A percentile compares a stretch with the other conserved stretches of the same genome.
These are phyloP conservation scores for Mycalesis mineus DNA, from an alignment of 2,888 invertebrate genomes.

Conservation along the genomic window DNA sequence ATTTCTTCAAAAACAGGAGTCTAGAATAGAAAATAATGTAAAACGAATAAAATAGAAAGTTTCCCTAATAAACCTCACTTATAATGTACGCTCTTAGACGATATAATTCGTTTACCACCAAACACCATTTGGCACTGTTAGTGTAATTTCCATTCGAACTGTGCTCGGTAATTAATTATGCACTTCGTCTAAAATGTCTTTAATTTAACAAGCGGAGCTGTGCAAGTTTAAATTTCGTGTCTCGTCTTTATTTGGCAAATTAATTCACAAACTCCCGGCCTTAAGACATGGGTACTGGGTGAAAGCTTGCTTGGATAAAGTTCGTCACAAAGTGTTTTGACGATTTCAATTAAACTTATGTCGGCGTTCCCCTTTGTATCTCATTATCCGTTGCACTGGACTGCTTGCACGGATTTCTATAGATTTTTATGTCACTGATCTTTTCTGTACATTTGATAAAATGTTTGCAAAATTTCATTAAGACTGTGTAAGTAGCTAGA, in stretches of 20 bases:
- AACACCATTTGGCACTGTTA: not conserved
- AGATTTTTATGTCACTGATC: too few species aligned
- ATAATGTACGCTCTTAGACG: not conserved
- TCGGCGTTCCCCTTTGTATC: too few species aligned
- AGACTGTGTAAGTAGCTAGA: too few species aligned
- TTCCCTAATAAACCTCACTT: too few species aligned
- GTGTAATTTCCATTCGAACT: conserved; percentile 1
- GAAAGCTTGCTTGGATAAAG: not conserved
- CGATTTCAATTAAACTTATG: too few species aligned
- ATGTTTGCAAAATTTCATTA: too few species aligned
- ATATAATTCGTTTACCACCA: not conserved
- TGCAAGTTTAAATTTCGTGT: conserved; percentile 7
- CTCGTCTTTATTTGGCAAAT: conserved; percentile 11
- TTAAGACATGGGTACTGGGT: conserved; percentile 1
- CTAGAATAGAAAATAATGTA: too few species aligned
- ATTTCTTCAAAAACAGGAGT: too few species aligned
- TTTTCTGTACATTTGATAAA: too few species aligned
- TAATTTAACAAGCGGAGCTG: conserved; percentile 4
- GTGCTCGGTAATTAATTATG: conserved; percentile 1
- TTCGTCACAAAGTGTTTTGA: conserved; percentile 6
- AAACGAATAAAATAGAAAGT: too few species aligned
- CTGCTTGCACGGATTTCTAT: too few species aligned
- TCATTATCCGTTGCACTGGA: too few species aligned
- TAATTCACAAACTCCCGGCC: conserved; percentile 3
- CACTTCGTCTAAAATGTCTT: not conserved